phyloP scores from a whole-genome alignment of 2,888 invertebrate species.

The Petrolisthes manimaculis region DNA sequence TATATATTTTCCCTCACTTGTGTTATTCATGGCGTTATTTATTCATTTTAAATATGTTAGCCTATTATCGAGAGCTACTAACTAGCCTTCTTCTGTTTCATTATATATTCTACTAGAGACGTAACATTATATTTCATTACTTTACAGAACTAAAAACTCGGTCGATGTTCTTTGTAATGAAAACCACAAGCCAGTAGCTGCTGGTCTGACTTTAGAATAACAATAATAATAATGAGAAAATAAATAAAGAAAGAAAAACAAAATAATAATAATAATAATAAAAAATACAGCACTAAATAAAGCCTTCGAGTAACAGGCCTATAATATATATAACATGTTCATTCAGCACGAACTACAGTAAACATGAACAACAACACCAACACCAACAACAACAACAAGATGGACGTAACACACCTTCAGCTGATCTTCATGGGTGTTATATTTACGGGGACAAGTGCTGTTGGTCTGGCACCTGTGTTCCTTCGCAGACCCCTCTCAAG shows the following conservation, averaged over 20 bases:
- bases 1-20: too few species aligned
- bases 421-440: conserved; percentile 58
- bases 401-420: conserved; percentile 47
- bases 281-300: background rate
- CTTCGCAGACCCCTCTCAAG: conserved; percentile 24
- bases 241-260: background rate
- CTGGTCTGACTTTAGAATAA: too few species aligned
- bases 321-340: background rate
- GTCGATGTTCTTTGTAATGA: too few species aligned
- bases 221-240: background rate
- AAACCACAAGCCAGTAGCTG: too few species aligned
- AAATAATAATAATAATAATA: background rate
- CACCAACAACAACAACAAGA: background rate
- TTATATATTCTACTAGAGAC: too few species aligned
- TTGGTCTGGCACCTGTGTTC: conserved; percentile 56
- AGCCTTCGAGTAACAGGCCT: background rate
- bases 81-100: too few species aligned
- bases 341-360: background rate
- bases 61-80: too few species aligned
- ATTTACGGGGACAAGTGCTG: conserved; percentile 39
- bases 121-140: too few species aligned
- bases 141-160: too few species aligned
- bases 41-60: too few species aligned
- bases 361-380: background rate
- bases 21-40: too few species aligned